phyloP scores from a whole-genome alignment of 1,140 invertebrate genomes.

The Trichonephila clavata region DNA sequence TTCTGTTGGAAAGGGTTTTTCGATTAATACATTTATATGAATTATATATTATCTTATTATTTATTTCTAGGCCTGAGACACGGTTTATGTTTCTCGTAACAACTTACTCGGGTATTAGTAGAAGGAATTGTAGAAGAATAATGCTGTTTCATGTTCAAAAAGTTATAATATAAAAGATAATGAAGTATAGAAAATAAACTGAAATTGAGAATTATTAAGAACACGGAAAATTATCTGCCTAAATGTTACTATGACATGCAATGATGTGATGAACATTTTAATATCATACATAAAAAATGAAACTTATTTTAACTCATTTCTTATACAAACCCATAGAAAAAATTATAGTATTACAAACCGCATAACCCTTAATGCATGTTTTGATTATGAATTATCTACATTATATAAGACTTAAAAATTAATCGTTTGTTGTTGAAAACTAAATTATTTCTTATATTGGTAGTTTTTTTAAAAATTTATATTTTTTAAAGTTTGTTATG shows the following conservation, averaged over 20 bases:
- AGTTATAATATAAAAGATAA: neutral
- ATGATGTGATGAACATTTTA: neutral
- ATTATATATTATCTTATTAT: conserved; percentile 6
- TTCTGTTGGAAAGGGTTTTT: neutral
- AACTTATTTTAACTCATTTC: too few relatives aligned
- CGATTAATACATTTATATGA: conserved; percentile 1
- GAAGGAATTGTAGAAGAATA: neutral
- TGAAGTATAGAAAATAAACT: neutral
- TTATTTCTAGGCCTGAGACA: neutral
- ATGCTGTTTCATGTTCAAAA: neutral
- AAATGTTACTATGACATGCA: conserved; percentile 1
- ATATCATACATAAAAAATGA: too few relatives aligned
- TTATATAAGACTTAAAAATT: too few relatives aligned
- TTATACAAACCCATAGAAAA: too few relatives aligned
- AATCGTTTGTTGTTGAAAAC: too few relatives aligned
- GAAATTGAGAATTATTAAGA: neutral
- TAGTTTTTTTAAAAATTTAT: too few relatives aligned
- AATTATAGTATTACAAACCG: too few relatives aligned
- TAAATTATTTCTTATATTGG: too few relatives aligned
- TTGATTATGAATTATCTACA: too few relatives aligned
- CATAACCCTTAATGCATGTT: too few relatives aligned
- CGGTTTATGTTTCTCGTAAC: neutral
- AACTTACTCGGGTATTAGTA: neutral
- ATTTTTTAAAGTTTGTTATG: too few relatives aligned
- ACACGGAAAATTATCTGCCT: neutral